These are phyloP conservation scores for Apotomis betuletana DNA, from an alignment of 2,888 invertebrate genomes.

Conservation along the genomic window DNA sequence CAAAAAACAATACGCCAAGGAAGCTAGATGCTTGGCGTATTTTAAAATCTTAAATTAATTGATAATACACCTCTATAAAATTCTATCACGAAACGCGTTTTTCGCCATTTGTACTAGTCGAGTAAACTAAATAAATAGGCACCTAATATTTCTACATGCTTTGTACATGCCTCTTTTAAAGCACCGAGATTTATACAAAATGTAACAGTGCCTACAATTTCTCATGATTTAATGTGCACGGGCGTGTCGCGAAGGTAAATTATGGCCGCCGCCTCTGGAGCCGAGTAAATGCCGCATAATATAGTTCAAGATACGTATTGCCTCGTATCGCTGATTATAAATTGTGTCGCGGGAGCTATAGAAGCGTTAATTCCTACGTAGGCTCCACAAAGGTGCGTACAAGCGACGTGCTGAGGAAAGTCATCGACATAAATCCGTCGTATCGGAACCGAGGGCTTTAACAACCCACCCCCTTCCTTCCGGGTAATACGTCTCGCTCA, in stretches of 20 bases:
- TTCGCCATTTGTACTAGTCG: background rate
- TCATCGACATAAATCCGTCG: constrained; percentile 60
- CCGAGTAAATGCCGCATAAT: background rate
- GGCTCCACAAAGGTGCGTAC: constrained; percentile 46
- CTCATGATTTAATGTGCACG: constrained; percentile 32
- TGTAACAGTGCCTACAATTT: constrained; percentile 26
- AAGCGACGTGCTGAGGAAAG: constrained; percentile 56
- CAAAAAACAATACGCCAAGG: too few relatives aligned
- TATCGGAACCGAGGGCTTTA: constrained; percentile 57
- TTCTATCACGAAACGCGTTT: background rate
- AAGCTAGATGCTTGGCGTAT: too few relatives aligned
- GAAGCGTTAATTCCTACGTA: constrained; percentile 42
- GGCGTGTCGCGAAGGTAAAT: constrained; percentile 31
- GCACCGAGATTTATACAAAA: constrained; percentile 12
- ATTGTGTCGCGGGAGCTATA: constrained; percentile 17
- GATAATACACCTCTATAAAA: background rate
- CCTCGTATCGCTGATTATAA: constrained; percentile 38
- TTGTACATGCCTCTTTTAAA: constrained; percentile 17
- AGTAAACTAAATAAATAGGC: background rate
- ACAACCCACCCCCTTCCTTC: constrained; percentile 46
- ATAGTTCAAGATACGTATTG: constrained; percentile 26
- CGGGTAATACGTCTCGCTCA: constrained; percentile 46
- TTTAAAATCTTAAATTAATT: too few relatives aligned
- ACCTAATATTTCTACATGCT: background rate
- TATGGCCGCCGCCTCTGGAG: constrained; percentile 13